Conservation (phyloP, 1,140 invertebrate genomes). For the Ceratina australensis region DNA sequence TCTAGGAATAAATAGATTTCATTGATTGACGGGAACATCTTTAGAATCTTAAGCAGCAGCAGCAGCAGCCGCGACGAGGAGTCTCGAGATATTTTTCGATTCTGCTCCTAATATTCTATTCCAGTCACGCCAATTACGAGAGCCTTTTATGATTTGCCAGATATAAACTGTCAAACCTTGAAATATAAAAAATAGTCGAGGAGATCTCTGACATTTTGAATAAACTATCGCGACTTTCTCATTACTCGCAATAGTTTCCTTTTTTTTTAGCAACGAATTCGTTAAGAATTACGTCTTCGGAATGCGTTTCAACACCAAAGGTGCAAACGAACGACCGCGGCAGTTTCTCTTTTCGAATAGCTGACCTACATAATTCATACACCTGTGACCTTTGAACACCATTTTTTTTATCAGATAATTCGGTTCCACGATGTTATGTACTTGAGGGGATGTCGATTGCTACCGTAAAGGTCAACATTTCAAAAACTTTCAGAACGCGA, state of each 20-base stretch:
- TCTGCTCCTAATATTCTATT: not conserved
- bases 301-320: not conserved
- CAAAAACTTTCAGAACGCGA: not conserved
- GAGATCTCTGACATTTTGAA: too few relatives aligned
- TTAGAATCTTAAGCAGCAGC: conserved; percentile 11
- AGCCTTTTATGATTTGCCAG: too few relatives aligned
- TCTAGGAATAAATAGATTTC: conserved; percentile 9
- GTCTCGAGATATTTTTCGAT: not conserved
- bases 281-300: not conserved
- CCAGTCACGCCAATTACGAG: not conserved
- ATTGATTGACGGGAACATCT: conserved; percentile 12
- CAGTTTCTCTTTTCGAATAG: not conserved
- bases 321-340: not conserved
- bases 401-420: conserved; percentile 8
- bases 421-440: not conserved
- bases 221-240: too few relatives aligned
- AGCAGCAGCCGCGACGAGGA: not conserved
- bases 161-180: too few relatives aligned
- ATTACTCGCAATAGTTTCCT: too few relatives aligned
- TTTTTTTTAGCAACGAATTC: not conserved
- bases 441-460: not conserved
- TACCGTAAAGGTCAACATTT: not conserved
- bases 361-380: not conserved
- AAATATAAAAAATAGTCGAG: too few relatives aligned
- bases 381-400: not conserved